Conservation (phyloP, 2,113 vertebrate species). For the Gambusia affinis region DNA sequence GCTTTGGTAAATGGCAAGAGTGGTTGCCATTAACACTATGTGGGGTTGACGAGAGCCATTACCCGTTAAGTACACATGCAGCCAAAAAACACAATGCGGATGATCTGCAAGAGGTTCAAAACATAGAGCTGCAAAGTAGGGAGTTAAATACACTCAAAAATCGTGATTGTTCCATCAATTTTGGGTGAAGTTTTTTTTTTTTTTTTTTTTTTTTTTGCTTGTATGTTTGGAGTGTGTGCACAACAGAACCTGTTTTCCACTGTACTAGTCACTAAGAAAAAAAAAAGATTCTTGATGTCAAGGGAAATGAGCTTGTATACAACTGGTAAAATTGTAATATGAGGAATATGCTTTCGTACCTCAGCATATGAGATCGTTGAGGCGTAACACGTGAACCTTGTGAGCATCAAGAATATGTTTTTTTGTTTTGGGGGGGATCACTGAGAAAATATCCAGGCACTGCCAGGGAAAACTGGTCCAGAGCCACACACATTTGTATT, state of each 20-base stretch:
- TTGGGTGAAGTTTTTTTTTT: not conserved
- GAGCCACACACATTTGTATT: not conserved
- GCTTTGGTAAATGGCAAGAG: slow-evolving; percentile 40
- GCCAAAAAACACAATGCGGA: slow-evolving; percentile 47
- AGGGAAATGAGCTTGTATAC: slow-evolving; percentile 19
- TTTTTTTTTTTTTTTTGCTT: not conserved
- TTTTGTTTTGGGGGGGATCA: not conserved
- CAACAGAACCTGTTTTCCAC: not conserved
- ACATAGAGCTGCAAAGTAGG: slow-evolving; percentile 26
- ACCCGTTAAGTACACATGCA: slow-evolving; percentile 34
- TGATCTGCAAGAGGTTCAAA: slow-evolving; percentile 58
- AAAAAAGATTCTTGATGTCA: slow-evolving; percentile 6
- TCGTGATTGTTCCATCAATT: slow-evolving; percentile 27
- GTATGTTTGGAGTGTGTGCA: not conserved
- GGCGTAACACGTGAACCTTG: not conserved
- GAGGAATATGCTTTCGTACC: not conserved
- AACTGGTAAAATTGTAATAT: not conserved
- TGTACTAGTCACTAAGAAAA: not conserved
- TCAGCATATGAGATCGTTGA: not conserved
- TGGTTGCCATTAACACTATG: slow-evolving; percentile 45
- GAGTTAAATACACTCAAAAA: slow-evolving; percentile 48
- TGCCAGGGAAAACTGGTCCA: not conserved
- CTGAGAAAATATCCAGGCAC: not conserved
- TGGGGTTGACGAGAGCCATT: slow-evolving; percentile 50
- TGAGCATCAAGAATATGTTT: not conserved